These are phyloP conservation scores for Trigoniulus corallinus DNA, from an alignment of 1,140 invertebrate genomes.

Conservation along the genomic window DNA sequence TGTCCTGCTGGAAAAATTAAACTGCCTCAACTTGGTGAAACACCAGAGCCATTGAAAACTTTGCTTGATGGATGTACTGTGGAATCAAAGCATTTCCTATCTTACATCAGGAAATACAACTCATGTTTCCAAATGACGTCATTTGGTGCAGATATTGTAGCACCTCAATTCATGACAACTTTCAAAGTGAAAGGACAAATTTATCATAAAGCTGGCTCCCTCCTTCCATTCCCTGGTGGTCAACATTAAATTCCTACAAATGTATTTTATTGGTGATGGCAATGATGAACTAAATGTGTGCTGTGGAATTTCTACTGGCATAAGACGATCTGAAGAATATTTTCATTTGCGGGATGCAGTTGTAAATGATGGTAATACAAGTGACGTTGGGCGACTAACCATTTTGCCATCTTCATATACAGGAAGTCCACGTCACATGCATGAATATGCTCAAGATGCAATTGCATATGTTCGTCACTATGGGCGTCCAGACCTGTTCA, in stretches of 20 bases:
- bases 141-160: constrained; percentile 16
- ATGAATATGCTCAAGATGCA: constrained; percentile 31
- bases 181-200: constrained; percentile 14
- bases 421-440: constrained; percentile 24
- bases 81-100: constrained; percentile 24
- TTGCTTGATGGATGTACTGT: constrained; percentile 12
- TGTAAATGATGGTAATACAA: constrained; percentile 10
- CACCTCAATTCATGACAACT: constrained; percentile 4
- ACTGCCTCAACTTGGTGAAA: constrained; percentile 17
- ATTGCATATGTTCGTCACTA: constrained; percentile 31
- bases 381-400: constrained; percentile 18
- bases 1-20: constrained; percentile 22
- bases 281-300: constrained; percentile 11
- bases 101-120: constrained; percentile 23
- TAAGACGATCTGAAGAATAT: constrained; percentile 7
- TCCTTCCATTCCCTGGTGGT: constrained; percentile 6
- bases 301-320: not conserved
- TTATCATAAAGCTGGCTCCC: constrained; percentile 11
- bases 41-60: constrained; percentile 14
- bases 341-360: constrained; percentile 11
- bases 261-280: constrained; percentile 8
- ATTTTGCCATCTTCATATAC: constrained; percentile 25
- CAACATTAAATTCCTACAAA: constrained; percentile 9
- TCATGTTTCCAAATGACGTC: constrained; percentile 26
- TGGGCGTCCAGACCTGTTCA: constrained; percentile 29